Base-by-base conservation (phyloP, 2,888 invertebrate genomes). In the Spisula solida region DNA sequence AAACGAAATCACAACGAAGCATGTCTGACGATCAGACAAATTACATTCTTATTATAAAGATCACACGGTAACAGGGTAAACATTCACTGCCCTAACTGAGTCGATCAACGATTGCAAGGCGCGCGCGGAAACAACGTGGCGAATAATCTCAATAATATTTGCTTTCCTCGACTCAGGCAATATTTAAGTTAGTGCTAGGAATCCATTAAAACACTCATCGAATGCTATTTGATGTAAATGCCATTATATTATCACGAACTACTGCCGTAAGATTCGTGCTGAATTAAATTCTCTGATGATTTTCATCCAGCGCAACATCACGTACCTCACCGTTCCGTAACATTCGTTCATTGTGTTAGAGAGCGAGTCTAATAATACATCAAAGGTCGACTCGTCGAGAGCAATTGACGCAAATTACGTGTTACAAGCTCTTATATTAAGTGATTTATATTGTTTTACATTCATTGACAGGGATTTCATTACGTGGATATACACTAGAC, bases 181-280 rank as follows among this genome's bases (percentile, higher is more conserved):
- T 18, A 31, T 66, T 66, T 66, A 25, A 66, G 60, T 66, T 25
- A 75, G 75, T 34, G 25, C 34, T 18, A 75, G 16, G 75, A 34
- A 75, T 31, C 34, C 34, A 75, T 75, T 75, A 75, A 75, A 34
- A 34, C 31, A 75, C 31, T 75, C 75, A 31, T 75, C 12, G 34
- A 75, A 75, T 75, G 75, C 16, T 75, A 75, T 75, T 75, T 34
- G 18, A 75, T 75, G 34, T 75, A 75, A 75, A 75, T 75, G 18
- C 31, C 75, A 34, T 31, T 31, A 75, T 75, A 34, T 75, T 75
- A 75, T 31, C 75, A 75, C 6, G 34, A 75, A 75, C 16, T 34
- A 70, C 31, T 31, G 31, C 8, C 18, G 34, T 0, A 75, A 31
- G 18, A 31, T 18, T 34, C 75, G 29, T 18, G 34, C 75, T 75